Percentiles rank a stretch among this genome's conserved stretches.
These are phyloP conservation scores for Micoletzkya japonica DNA, from an alignment of 2,888 invertebrate species.

Conservation along the genomic window DNA sequence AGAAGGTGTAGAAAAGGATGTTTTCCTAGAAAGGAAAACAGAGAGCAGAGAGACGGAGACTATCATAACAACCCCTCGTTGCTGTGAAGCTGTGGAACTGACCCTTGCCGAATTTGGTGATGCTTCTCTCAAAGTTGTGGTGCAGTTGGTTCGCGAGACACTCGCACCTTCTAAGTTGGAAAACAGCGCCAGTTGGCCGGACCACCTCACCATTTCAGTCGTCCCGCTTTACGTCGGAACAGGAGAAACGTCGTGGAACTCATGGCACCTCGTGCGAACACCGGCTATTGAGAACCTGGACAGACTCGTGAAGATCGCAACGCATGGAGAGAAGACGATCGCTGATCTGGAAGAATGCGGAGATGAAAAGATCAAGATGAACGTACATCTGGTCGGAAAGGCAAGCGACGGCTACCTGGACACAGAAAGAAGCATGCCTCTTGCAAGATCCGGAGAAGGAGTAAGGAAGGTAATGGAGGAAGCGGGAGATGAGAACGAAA, in stretches of 20 bases:
- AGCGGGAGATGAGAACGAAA: conserved; percentile 52
- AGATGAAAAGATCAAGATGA: conserved; percentile 47
- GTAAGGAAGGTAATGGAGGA: conserved; percentile 47
- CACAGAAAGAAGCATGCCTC: conserved; percentile 33
- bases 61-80: conserved; percentile 4
- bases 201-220: conserved; percentile 47
- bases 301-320: conserved; percentile 31
- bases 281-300: conserved; percentile 27
- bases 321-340: conserved; percentile 30
- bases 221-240: conserved; percentile 40
- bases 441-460: conserved; percentile 37
- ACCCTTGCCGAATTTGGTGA: conserved; percentile 31
- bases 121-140: conserved; percentile 43
- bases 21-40: background rate
- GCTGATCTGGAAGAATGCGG: conserved; percentile 40
- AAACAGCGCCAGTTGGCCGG: conserved; percentile 39
- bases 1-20: background rate
- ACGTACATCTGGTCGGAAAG: conserved; percentile 48
- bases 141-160: conserved; percentile 50
- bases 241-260: conserved; percentile 39
- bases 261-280: conserved; percentile 37
- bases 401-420: conserved; percentile 10
- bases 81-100: background rate
- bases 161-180: conserved; percentile 40
- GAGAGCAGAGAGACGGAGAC: conserved; percentile 2